Percentiles rank a stretch among this genome's conserved stretches.
Conservation (phyloP, 2,888 invertebrate species). For the Bibio marci region DNA sequence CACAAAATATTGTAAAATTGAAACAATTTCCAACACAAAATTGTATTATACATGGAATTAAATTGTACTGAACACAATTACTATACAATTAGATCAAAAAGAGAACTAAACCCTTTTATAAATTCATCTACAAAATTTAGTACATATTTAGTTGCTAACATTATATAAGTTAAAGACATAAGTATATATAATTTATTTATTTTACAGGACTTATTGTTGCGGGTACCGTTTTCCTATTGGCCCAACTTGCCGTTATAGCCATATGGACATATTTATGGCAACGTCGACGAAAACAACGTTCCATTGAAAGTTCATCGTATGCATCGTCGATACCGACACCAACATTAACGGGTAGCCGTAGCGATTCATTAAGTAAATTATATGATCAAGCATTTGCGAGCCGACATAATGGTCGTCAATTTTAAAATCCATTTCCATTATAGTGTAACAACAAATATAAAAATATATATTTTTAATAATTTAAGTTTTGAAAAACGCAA, state of each 20-base stretch:
- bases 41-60: too few species aligned
- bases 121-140: too few species aligned
- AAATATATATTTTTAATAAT: too few species aligned
- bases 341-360: constrained; percentile 49
- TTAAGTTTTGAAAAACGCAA: too few species aligned
- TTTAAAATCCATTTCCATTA: constrained; percentile 12
- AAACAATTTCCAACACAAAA: too few species aligned
- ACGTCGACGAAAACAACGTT: constrained; percentile 38
- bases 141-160: too few species aligned
- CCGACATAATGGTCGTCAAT: constrained; percentile 31
- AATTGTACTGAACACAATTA: too few species aligned
- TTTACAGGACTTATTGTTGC: constrained; percentile 66
- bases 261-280: constrained; percentile 84
- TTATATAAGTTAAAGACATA: background rate
- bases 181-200: background rate
- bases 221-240: constrained; percentile 68
- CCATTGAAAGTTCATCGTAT: constrained; percentile 19
- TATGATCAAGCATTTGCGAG: constrained; percentile 73
- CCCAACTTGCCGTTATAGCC: constrained; percentile 71
- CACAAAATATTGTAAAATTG: too few species aligned
- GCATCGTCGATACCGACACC: constrained; percentile 33
- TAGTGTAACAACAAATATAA: background rate
- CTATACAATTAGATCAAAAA: too few species aligned
- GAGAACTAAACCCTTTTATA: too few species aligned
- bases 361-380: constrained; percentile 68